Percentiles rank a stretch among this genome's conserved stretches.
Conservation (phyloP, 2,888 invertebrate genomes). For the Lissonota sp. region DNA sequence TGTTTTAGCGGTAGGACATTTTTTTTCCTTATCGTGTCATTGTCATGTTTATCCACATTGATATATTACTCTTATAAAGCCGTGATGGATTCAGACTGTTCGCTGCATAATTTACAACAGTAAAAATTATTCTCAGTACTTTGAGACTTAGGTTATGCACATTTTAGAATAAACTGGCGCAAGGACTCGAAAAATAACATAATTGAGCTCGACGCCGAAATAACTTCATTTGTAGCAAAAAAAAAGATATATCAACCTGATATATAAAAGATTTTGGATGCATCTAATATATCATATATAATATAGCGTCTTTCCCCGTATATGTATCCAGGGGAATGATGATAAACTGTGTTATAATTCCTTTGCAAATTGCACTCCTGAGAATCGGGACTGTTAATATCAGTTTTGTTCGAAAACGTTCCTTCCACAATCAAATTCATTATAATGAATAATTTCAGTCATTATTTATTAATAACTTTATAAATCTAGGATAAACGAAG, state of each 20-base stretch:
- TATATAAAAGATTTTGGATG: too few species aligned
- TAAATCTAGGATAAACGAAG: too few species aligned
- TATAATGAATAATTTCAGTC: too few species aligned
- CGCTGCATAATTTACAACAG: neutral
- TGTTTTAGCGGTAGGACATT: neutral
- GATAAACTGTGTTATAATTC: neutral
- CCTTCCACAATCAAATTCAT: neutral
- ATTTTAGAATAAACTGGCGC: too few species aligned
- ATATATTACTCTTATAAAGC: constrained; percentile 10
- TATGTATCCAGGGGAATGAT: neutral
- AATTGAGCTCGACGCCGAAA: neutral
- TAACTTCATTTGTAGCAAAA: neutral
- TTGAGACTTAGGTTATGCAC: too few species aligned
- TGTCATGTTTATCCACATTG: constrained; percentile 1
- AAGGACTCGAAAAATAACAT: neutral
- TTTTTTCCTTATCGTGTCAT: neutral
- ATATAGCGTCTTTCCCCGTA: neutral
- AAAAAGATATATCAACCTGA: neutral
- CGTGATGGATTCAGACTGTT: constrained; percentile 28
- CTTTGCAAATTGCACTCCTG: neutral
- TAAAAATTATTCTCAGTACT: too few species aligned
- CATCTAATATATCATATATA: constrained; percentile 10
- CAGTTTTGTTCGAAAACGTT: neutral
- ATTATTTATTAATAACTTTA: too few species aligned
- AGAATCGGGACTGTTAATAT: neutral